Conservation (phyloP, 2,888 invertebrate genomes). For the Liopterus haemorrhoidalis region DNA sequence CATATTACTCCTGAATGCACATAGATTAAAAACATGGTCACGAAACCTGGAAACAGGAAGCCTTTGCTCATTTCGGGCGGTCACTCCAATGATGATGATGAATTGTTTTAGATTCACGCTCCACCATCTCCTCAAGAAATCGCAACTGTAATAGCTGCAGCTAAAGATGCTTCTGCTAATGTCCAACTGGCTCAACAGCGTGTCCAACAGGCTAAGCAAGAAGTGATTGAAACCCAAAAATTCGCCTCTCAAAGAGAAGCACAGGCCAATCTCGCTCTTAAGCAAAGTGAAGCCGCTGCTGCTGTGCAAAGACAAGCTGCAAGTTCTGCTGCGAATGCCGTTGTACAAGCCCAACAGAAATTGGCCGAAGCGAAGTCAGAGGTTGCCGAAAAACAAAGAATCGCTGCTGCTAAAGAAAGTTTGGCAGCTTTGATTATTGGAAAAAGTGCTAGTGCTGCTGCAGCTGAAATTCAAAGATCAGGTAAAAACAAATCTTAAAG, state of each 20-base stretch:
- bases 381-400: constrained; percentile 65
- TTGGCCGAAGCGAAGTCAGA: constrained; percentile 64
- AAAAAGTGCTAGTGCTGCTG: constrained; percentile 62
- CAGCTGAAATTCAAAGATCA: constrained; percentile 62
- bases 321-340: constrained; percentile 58
- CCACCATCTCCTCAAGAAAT: constrained; percentile 58
- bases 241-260: constrained; percentile 69
- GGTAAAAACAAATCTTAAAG: no score
- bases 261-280: constrained; percentile 53
- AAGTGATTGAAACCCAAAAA: constrained; percentile 64
- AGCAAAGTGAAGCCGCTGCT: constrained; percentile 57
- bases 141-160: constrained; percentile 64
- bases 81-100: neutral
- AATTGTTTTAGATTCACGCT: constrained; percentile 29
- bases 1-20: no score
- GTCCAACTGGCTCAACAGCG: constrained; percentile 67
- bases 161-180: constrained; percentile 65
- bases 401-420: constrained; percentile 65
- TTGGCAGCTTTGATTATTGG: constrained; percentile 68
- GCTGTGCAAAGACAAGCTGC: constrained; percentile 63
- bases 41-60: no score
- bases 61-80: no score
- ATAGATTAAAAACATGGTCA: no score
- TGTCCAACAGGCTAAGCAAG: constrained; percentile 67
- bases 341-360: constrained; percentile 63